Base-by-base conservation (phyloP, 1,140 invertebrate genomes). In the Hirudo medicinalis region DNA sequence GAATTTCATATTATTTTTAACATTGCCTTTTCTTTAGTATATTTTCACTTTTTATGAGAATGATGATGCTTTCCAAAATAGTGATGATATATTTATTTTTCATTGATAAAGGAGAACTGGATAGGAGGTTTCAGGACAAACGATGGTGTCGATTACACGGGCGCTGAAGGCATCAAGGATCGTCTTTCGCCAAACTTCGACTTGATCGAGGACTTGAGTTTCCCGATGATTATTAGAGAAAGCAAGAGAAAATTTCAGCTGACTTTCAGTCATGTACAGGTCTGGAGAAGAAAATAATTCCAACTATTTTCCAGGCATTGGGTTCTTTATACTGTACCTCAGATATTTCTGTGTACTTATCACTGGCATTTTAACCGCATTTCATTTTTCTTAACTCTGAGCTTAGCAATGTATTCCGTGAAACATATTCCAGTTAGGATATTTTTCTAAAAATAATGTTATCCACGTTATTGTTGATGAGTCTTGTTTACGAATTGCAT, bases 181-280 rank as follows among this genome's bases (percentile, higher is more conserved):
- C 73, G 74, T n/a, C 73, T 81, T 25, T 72, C 72, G n/a, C 67
- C 73, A 55, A 54, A 74, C 60, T 82, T 82, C 74, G 76, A 77
- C 36, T 73, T 82, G 13, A 32, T 81, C 17, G 77, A 78, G n/a
- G 77, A 78, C 55, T 68, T 75, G n/a, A 76, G 82, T 63, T 77
- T 82, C 76, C 81, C 81, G 6, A 80, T 82, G 71, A 74, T 81
- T 60, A 81, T 82, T 36, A 74, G 79, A 72, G 80, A 82, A 75
- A 82, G 80, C 36, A 76, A 76, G 22, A 74, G 80, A n/a, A 82
- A 82, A 72, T 78, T 80, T 71, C 80, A 82, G 73, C 81, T 78
- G 77, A 79, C 79, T 36, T 78, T 82, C n/a, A 77, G 79, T 36
- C 79, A 82, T 74, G 78, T 77, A 17, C 82, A 81, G 11, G 78